These are phyloP conservation scores for Neopelma chrysocephalum DNA, from an alignment of 2,797 vertebrate genomes.

Conservation along the genomic window DNA sequence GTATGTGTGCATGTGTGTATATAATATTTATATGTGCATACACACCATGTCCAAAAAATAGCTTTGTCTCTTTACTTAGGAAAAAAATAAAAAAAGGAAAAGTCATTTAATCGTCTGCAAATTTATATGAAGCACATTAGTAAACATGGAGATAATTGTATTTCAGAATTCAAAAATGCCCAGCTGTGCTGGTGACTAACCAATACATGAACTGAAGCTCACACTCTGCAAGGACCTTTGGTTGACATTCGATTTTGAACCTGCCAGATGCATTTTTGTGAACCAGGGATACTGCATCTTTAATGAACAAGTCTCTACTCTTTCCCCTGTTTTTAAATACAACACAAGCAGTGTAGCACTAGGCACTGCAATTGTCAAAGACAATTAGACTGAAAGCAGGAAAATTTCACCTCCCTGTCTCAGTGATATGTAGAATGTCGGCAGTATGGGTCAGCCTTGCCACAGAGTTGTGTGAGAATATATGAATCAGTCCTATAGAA, in stretches of 20 bases:
- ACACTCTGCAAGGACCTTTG: constrained; percentile 81
- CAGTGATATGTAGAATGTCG: constrained; percentile 83
- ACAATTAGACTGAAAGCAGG: constrained; percentile 84
- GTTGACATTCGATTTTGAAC: constrained; percentile 85
- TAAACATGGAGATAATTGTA: constrained; percentile 70
- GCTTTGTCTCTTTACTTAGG: constrained; percentile 62
- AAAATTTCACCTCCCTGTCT: constrained; percentile 84
- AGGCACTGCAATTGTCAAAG: constrained; percentile 84
- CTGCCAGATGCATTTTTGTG: constrained; percentile 84
- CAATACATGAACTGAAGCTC: constrained; percentile 79
- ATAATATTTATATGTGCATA: constrained; percentile 73
- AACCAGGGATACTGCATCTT: constrained; percentile 83
- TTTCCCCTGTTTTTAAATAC: constrained; percentile 83
- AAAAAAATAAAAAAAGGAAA: constrained; percentile 42
- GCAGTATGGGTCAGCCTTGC: constrained; percentile 82
- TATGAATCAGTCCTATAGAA: constrained; percentile 84
- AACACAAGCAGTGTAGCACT: constrained; percentile 81
- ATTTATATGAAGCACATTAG: constrained; percentile 75
- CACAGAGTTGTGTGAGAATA: constrained; percentile 81
- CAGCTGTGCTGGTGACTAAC: constrained; percentile 77
- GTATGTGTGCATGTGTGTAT: constrained; percentile 68
- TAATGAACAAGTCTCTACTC: constrained; percentile 83
- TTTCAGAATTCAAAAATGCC: constrained; percentile 74
- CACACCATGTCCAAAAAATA: constrained; percentile 62
- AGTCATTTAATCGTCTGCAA: constrained; percentile 64